phyloP scores from a whole-genome alignment of 2,797 vertebrate species.

The Hippoglossus hippoglossus region DNA sequence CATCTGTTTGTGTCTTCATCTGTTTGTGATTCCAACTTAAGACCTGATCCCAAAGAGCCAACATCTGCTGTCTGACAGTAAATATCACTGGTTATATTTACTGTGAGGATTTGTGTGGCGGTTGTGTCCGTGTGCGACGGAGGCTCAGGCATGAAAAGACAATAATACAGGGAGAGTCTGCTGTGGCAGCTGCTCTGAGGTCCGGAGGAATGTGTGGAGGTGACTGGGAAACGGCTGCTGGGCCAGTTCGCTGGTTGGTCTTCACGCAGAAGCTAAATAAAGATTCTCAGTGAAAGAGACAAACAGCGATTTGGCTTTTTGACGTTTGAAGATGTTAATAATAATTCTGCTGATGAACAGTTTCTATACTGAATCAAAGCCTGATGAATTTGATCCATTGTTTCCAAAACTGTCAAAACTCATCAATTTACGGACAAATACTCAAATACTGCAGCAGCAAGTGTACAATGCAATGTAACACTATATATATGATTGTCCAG shows the following conservation, averaged over 20 bases:
- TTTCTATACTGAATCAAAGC: too few species aligned
- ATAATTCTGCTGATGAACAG: too few species aligned
- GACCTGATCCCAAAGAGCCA: background rate
- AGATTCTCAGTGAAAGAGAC: too few species aligned
- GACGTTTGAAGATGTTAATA: background rate
- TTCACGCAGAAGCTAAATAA: background rate
- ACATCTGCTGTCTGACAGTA: background rate
- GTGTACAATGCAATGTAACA: too few species aligned
- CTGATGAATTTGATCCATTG: too few species aligned
- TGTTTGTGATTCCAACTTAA: background rate
- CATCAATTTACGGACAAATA: too few species aligned
- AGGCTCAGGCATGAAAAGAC: background rate
- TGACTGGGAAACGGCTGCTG: background rate
- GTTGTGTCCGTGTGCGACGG: background rate
- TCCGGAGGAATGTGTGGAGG: constrained; percentile 29
- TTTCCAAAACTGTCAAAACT: too few species aligned
- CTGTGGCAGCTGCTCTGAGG: constrained; percentile 54
- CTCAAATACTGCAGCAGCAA: too few species aligned
- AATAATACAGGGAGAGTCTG: constrained; percentile 15
- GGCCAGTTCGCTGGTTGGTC: constrained; percentile 11
- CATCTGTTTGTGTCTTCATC: too few species aligned
- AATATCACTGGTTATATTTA: constrained; percentile 11
- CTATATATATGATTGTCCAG: too few species aligned
- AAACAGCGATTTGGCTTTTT: background rate
- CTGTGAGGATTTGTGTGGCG: background rate